These are phyloP conservation scores for Myotis planiceps DNA, from an alignment of 2,797 vertebrate genomes.

Conservation along the genomic window DNA sequence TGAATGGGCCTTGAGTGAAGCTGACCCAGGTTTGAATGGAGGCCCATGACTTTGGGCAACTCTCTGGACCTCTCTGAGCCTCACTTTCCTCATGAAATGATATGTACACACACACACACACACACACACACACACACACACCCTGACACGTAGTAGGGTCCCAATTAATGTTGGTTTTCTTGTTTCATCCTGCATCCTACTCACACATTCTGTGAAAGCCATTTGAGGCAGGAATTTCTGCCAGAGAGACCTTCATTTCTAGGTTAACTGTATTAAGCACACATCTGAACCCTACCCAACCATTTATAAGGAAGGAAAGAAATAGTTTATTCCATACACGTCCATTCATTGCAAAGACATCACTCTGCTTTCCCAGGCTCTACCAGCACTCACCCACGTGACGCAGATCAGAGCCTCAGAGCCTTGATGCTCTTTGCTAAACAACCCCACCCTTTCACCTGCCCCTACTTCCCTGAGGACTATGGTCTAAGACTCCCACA, in stretches of 20 bases:
- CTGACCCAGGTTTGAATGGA: not conserved
- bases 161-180: not conserved
- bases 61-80: not conserved
- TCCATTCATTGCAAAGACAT: not conserved
- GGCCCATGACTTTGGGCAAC: not conserved
- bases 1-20: not conserved
- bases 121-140: not conserved
- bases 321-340: not conserved
- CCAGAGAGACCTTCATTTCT: not conserved
- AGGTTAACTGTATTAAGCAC: not conserved
- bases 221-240: not conserved
- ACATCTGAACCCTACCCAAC: not conserved
- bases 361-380: not conserved
- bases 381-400: fast-evolving
- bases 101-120: too few species aligned
- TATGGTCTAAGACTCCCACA: fast-evolving
- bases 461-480: not conserved
- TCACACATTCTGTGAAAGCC: not conserved
- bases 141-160: not conserved
- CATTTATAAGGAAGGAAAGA: not conserved
- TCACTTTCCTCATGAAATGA: not conserved
- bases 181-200: not conserved
- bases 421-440: not conserved
- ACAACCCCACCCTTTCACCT: fast-evolving
- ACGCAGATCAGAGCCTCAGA: not conserved